Conservation (phyloP, 2,113 vertebrate species). For the Platysteira castanea region DNA sequence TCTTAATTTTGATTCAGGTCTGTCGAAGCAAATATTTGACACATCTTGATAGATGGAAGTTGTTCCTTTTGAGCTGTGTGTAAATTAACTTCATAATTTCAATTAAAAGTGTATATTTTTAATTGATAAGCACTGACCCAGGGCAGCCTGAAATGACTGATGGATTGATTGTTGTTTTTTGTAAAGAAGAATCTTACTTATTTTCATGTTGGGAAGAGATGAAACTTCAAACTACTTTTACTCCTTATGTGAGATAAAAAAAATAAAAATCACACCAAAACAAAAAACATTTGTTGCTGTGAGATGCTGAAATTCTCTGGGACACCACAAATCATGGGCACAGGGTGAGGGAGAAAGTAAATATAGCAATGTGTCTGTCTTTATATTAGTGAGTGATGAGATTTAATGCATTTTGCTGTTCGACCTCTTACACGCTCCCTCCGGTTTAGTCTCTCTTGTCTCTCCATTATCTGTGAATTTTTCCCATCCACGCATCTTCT, state of each 20-base stretch:
- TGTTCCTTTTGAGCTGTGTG: not conserved
- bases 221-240: not conserved
- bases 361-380: not conserved
- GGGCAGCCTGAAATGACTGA: not conserved
- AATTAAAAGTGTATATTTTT: not conserved
- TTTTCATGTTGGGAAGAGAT: not conserved
- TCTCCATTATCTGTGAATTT: not conserved
- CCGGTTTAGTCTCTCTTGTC: not conserved
- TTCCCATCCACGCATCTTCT: not conserved
- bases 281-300: not conserved
- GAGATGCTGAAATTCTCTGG: not conserved
- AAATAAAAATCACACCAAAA: not conserved
- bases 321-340: not conserved
- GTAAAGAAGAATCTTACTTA: not conserved
- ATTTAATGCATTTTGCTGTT: not conserved
- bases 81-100: not conserved
- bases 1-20: not conserved
- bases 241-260: not conserved
- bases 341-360: not conserved
- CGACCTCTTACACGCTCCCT: not conserved
- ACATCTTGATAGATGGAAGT: not conserved
- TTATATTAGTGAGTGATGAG: not conserved
- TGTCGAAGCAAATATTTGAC: constrained; percentile 6
- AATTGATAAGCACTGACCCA: not conserved
- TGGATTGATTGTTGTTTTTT: not conserved